Percentiles rank a stretch among this genome's conserved stretches.
These are phyloP conservation scores for Stramonita haemastoma DNA, from an alignment of 2,888 invertebrate genomes.

Conservation along the genomic window DNA sequence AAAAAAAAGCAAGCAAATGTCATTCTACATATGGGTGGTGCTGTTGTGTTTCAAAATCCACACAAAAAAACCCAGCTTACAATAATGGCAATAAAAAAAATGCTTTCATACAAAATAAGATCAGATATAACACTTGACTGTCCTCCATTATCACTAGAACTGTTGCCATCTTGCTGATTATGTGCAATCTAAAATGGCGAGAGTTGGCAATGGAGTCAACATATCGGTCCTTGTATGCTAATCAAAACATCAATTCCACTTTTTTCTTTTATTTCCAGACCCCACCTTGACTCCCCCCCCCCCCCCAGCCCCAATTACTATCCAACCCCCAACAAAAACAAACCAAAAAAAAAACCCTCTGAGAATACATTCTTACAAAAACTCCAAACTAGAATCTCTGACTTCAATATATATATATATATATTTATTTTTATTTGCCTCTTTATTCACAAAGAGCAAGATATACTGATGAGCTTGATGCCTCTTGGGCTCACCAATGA, in stretches of 20 bases:
- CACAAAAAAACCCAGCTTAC: neutral
- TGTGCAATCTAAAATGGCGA: neutral
- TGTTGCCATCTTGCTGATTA: neutral
- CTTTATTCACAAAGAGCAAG: too few species aligned
- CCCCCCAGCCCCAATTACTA: neutral
- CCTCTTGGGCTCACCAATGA: neutral
- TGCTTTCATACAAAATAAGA: neutral
- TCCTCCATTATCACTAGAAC: neutral
- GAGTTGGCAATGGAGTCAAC: slow-evolving; percentile 7
- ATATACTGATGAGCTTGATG: too few species aligned
- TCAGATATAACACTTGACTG: too few species aligned
- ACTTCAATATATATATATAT: too few species aligned
- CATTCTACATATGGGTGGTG: neutral
- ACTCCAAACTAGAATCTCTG: too few species aligned
- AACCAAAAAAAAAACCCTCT: too few species aligned
- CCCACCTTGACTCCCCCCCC: neutral
- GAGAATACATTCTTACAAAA: neutral
- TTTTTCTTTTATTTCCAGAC: neutral
- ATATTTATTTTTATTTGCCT: too few species aligned
- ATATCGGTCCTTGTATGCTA: too few species aligned
- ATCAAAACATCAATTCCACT: neutral
- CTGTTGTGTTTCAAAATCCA: neutral
- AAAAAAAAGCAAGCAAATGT: too few species aligned
- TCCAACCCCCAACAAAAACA: neutral
- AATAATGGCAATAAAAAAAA: neutral